These are phyloP conservation scores for Paralinhomoeus sp. DNA, from an alignment of 2,888 invertebrate genomes.

Conservation along the genomic window DNA sequence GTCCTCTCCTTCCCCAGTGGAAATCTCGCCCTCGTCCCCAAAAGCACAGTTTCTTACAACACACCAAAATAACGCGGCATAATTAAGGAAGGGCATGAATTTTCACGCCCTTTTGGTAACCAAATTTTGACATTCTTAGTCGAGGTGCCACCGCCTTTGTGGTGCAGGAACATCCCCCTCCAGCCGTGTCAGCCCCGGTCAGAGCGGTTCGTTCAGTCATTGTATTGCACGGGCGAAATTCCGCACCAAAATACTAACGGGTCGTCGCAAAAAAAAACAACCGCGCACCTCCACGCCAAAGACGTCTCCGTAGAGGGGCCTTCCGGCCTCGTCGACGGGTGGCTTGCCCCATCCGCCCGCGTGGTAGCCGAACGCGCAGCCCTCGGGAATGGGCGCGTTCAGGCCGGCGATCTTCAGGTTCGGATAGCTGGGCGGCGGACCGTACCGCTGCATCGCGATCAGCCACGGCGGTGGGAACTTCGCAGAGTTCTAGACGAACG, in stretches of 20 bases:
- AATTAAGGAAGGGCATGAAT: too few species aligned
- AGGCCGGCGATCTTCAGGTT: slow-evolving; percentile 83
- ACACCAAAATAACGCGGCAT: too few species aligned
- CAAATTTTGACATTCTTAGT: too few species aligned
- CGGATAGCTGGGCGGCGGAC: slow-evolving; percentile 95
- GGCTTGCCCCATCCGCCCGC: slow-evolving; percentile 99
- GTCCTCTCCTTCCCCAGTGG: too few species aligned
- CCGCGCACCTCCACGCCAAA: slow-evolving; percentile 48
- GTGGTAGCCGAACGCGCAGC: slow-evolving; percentile 92
- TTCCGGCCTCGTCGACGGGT: slow-evolving; percentile 89
- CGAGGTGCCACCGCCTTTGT: too few species aligned
- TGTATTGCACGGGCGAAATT: too few species aligned
- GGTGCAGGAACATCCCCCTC: slow-evolving; percentile 23
- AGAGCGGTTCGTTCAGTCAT: too few species aligned
- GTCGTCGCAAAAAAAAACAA: background rate
- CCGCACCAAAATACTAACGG: too few species aligned
- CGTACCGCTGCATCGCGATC: slow-evolving; percentile 90
- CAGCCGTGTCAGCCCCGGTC: too few species aligned
- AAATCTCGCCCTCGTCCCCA: too few species aligned
- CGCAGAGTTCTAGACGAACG: slow-evolving; percentile 29
- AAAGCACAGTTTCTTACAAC: too few species aligned
- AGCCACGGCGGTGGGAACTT: slow-evolving; percentile 71
- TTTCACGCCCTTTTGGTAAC: too few species aligned
- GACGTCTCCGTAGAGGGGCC: slow-evolving; percentile 93
- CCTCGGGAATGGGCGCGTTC: slow-evolving; percentile 83